Evolutionary conservation across 2,888 invertebrate genomes (phyloP), one percentile per base, ranked within the genome.

Genomic region (Neoscelio sp.): DNA sequence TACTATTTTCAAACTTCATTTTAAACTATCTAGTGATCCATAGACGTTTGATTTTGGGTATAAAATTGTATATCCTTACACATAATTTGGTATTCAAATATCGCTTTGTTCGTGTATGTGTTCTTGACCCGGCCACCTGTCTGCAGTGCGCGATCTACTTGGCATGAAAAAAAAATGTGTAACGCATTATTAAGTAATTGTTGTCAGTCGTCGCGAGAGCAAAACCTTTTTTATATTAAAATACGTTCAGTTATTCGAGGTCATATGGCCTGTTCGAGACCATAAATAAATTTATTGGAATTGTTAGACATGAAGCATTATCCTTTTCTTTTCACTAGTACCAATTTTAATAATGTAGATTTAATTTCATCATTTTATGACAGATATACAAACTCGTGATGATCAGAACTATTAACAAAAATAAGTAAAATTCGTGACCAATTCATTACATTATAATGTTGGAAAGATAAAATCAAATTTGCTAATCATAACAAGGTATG

Each of bases 201-300:
- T 46, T 58, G 30, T 50, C 20, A 40, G 18, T 20, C n/a, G 12
- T 40, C 13, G 30, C 10, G 15, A 7, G 17, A 1, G 10, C 33
- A 68, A 28, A 42, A 38, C n/a, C 8, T 26, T 70, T 70, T 60
- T 40, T 40, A 20, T 30, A 2, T 15, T 23, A 7, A 17, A 67
- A 44, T 54, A 54, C 40, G 12, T 30, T 10, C 15, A 35, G 17
- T 12, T n/a, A 46, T 17, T n/a, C 44, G n/a, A n/a, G n/a, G n/a
- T n/a, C n/a, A n/a, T n/a, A n/a, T n/a, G 42, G 68, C 38, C 50
- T 44, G 70, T 58, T 71, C 80, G 71, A 64, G 54, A 52, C 68
- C 75, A 65, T 50, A 80, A 77, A 67, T 82, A 78, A 78, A 80
- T 78, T 78, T 76, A 78, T 82, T 60, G 75, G 56, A 44, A 65